Percentiles rank a stretch among this genome's conserved stretches.
Conservation (phyloP, 92 coral and sea anemone species). For the Ricordea florida region DNA sequence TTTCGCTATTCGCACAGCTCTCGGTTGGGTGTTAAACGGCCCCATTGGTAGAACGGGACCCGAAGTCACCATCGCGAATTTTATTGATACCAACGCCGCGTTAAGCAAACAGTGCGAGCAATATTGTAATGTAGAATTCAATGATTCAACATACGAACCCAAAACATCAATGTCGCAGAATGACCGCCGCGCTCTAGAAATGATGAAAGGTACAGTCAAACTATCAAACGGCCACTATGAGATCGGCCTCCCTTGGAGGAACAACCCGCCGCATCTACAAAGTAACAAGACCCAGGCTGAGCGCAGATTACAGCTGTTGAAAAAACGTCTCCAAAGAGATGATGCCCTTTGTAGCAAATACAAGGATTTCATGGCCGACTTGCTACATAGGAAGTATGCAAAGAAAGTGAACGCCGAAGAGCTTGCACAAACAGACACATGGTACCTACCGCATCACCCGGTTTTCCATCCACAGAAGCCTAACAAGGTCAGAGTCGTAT, state of each 20-base stretch:
- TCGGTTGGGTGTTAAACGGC: neutral
- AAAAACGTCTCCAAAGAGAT: neutral
- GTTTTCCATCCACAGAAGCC: conserved; percentile 19
- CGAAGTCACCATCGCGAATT: neutral
- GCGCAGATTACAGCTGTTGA: neutral
- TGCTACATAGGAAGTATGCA: neutral
- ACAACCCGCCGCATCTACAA: too few relatives aligned
- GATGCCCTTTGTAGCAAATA: neutral
- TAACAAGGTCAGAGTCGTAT: neutral
- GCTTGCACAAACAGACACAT: neutral
- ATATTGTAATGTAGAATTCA: neutral
- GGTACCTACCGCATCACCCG: conserved; percentile 20
- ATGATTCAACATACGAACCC: too few relatives aligned
- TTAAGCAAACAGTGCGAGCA: neutral
- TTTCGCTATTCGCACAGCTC: neutral
- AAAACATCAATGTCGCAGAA: too few relatives aligned
- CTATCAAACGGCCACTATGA: neutral
- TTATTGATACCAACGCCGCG: neutral
- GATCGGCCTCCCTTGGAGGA: neutral
- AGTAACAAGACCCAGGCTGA: neutral
- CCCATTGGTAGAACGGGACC: neutral
- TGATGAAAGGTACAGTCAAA: too few relatives aligned
- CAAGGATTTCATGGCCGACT: neutral
- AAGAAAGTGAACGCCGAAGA: neutral
- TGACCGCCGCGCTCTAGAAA: too few relatives aligned